A percentile compares a stretch with the other conserved stretches of the same genome.
phyloP scores from a whole-genome alignment of 2,888 invertebrate genomes.

The Drosophila borealis region DNA sequence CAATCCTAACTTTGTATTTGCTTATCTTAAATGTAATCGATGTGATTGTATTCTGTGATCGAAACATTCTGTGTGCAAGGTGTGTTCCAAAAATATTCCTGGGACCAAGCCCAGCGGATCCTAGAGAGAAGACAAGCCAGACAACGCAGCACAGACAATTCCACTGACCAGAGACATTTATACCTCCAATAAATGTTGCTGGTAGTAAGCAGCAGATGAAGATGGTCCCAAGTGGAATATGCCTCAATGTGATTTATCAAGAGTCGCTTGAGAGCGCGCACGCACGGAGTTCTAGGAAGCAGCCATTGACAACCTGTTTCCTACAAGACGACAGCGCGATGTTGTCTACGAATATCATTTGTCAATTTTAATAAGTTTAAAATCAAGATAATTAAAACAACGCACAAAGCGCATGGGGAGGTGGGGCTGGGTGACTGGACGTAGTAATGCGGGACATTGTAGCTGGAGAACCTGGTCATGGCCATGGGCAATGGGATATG shows the following conservation, averaged over 20 bases:
- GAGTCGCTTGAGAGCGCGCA: constrained; percentile 24
- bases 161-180: constrained; percentile 7
- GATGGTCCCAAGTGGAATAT: constrained; percentile 29
- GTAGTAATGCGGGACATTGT: constrained; percentile 38
- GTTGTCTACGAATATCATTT: constrained; percentile 80
- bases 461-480: constrained; percentile 30
- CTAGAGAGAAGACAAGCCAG: constrained; percentile 23
- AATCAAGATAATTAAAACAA: constrained; percentile 81
- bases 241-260: constrained; percentile 69
- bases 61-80: constrained; percentile 18
- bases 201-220: constrained; percentile 4
- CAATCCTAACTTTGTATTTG: not conserved
- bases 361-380: constrained; percentile 81
- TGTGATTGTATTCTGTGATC: constrained; percentile 20
- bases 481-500: constrained; percentile 39
- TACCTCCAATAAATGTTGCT: constrained; percentile 16
- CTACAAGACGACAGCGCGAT: constrained; percentile 49
- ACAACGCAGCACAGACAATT: constrained; percentile 2
- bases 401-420: constrained; percentile 13
- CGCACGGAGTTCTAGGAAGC: constrained; percentile 64
- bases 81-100: constrained; percentile 19
- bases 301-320: constrained; percentile 75
- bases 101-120: constrained; percentile 31
- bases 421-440: constrained; percentile 7
- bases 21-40: constrained; percentile 25